phyloP scores from a whole-genome alignment of 2,797 vertebrate species.

The Heterohyrax brucei region DNA sequence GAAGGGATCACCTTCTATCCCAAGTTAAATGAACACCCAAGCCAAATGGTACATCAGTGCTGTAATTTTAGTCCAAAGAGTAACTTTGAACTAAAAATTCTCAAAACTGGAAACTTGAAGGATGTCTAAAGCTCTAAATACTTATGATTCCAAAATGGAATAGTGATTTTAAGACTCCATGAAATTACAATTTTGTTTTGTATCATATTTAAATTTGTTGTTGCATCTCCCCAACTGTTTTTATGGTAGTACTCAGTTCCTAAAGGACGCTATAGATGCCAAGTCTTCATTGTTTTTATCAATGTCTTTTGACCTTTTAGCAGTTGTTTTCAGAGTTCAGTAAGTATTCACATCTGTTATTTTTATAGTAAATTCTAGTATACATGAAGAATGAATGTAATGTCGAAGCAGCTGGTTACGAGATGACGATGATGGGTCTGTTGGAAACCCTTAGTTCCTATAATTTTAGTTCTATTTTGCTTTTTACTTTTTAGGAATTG shows the following conservation, averaged over 20 bases:
- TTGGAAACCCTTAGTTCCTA: neutral
- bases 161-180: conserved; percentile 1
- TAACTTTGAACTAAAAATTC: conserved; percentile 1
- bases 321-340: neutral
- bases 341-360: neutral
- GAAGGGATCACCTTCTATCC: neutral
- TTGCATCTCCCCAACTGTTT: conserved; percentile 3
- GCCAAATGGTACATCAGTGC: neutral
- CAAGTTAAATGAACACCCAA: neutral
- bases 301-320: neutral
- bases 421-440: neutral
- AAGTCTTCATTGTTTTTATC: neutral
- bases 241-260: neutral
- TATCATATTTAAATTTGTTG: neutral
- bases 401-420: neutral
- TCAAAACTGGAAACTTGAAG: neutral
- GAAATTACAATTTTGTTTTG: conserved; percentile 29
- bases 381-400: neutral
- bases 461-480: neutral
- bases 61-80: neutral
- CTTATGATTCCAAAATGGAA: neutral
- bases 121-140: neutral
- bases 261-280: neutral
- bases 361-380: neutral
- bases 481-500: neutral